Conservation (phyloP, 2,797 vertebrate genomes). For the Amblyraja radiata region DNA sequence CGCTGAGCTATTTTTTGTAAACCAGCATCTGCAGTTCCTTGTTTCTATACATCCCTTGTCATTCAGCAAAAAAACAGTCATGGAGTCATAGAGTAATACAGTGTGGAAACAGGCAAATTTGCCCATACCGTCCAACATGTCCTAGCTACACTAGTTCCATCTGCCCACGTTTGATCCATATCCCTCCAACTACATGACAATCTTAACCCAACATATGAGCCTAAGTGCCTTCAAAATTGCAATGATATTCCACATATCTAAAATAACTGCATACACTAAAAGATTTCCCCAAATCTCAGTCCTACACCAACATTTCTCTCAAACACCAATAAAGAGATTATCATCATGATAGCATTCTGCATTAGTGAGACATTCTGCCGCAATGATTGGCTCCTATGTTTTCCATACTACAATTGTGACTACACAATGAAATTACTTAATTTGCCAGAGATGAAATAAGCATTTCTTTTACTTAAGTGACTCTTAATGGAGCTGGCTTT, state of each 20-base stretch:
- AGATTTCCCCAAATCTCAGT: not conserved
- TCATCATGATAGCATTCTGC: not conserved
- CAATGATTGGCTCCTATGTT: not conserved
- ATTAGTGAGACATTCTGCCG: not conserved
- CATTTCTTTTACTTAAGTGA: not conserved
- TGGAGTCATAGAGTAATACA: too few relatives aligned
- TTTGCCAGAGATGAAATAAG: not conserved
- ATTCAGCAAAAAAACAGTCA: too few relatives aligned
- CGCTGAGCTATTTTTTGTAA: too few relatives aligned
- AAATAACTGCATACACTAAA: not conserved
- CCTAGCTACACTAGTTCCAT: too few relatives aligned
- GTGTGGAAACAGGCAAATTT: too few relatives aligned
- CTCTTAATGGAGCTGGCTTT: not conserved
- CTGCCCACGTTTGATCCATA: too few relatives aligned
- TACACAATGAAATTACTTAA: not conserved
- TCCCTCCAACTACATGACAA: not conserved
- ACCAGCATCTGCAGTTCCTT: too few relatives aligned
- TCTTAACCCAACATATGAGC: not conserved
- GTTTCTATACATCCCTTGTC: not conserved
- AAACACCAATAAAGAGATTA: not conserved
- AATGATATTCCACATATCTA: not conserved
- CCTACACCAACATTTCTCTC: not conserved
- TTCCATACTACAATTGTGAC: not conserved
- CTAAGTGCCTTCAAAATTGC: not conserved
- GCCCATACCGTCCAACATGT: too few relatives aligned